These are phyloP conservation scores for Linepithema humile DNA, from an alignment of 1,140 invertebrate genomes.

Conservation along the genomic window DNA sequence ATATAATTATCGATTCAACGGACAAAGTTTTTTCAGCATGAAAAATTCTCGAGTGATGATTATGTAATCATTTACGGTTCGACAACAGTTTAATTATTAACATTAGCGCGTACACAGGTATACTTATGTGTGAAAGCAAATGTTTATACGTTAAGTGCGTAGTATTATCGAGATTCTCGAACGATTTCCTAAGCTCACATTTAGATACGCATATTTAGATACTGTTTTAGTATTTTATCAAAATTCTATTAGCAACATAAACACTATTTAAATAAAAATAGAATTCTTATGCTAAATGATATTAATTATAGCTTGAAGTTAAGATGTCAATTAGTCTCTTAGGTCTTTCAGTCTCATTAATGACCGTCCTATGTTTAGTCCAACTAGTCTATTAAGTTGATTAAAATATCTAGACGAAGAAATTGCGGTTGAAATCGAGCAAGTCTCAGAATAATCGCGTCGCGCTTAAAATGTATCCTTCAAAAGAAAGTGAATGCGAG, in stretches of 20 bases:
- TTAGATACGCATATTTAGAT: too few species aligned
- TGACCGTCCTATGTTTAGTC: not conserved
- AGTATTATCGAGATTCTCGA: not conserved
- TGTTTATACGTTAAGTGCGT: not conserved
- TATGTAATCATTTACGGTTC: not conserved
- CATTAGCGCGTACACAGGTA: not conserved
- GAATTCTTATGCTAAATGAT: not conserved
- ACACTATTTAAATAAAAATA: not conserved
- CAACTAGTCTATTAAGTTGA: not conserved
- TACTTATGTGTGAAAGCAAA: not conserved
- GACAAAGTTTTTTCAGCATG: too few species aligned
- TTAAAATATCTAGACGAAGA: not conserved
- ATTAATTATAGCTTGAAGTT: not conserved
- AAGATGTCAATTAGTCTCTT: not conserved
- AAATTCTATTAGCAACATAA: conserved; percentile 8
- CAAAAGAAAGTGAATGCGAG: conserved; percentile 17
- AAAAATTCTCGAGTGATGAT: not conserved
- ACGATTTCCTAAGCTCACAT: not conserved
- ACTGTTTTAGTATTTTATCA: not conserved
- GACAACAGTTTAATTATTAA: conserved; percentile 12
- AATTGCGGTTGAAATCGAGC: not conserved
- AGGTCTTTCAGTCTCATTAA: not conserved
- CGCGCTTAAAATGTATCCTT: not conserved
- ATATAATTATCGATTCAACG: not conserved
- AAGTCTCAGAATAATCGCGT: conserved; percentile 6